Base-by-base conservation (phyloP, 2,113 vertebrate genomes). In the Tragelaphus buxtoni region DNA sequence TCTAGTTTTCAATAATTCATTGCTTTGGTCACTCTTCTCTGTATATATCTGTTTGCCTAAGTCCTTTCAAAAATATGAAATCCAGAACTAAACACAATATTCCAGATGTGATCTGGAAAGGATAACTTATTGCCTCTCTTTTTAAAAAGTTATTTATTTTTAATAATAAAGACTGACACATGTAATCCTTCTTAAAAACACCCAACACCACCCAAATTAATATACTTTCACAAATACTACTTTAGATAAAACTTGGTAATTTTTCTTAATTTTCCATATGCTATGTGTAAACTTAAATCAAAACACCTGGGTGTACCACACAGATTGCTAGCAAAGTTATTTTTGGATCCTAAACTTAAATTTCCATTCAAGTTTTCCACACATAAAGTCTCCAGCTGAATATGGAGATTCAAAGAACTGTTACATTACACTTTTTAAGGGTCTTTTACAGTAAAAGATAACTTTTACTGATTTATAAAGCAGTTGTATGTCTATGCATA, bases 351-450 rank as follows among this genome's bases (percentile, higher is more conserved):
- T 63, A 96, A 94, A 65, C 94, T 61, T 92, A 95, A 97, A 96
- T 98, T 98, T 98, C 98, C 98, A 98, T 87, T 97, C 79, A 98
- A 93, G 49, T 97, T 98, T 98, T 97, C 98, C 80, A 97, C 42
- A 98, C 94, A 96, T 98, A 97, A 95, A 98, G 63, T 96, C 93
- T 92, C 92, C 92, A 97, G 86, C 97, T 97, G 88, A 97, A 91
- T 91, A 97, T 42, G 88, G 56, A 65, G 91, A 72, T 80, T 96
- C 51, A 80, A 98, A 96, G 87, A 97, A 97, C 91, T 83, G 87
- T 95, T 97, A 65, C 47, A 97, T 95, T 97, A 95, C 30, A 95
- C 82, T 96, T 94, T 86, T 90, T 69, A 95, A 97, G 85, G 91
- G 85, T 6, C 53, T 49, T 96, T 95, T 98, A 96, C 3, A 97